Percentiles rank a stretch among this genome's conserved stretches.
These are phyloP conservation scores for Chelonoidis abingdonii DNA, from an alignment of 2,113 vertebrate genomes.

Conservation along the genomic window DNA sequence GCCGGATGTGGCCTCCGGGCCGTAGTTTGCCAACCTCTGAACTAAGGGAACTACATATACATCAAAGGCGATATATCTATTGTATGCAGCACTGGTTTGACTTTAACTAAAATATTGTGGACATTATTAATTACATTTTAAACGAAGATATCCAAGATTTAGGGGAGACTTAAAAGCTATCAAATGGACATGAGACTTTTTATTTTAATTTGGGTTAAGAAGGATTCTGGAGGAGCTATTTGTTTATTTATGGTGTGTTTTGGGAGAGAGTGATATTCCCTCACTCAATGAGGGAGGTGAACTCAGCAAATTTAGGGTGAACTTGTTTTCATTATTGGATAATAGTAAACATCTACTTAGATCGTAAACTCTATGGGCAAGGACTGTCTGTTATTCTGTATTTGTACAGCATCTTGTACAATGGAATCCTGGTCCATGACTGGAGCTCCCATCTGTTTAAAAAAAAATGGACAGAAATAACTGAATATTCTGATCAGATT, in stretches of 20 bases:
- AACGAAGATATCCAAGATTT: fast-evolving
- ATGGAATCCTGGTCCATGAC: not conserved
- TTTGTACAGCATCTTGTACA: not conserved
- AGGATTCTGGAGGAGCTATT: not conserved
- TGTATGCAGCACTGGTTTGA: not conserved
- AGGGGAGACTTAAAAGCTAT: fast-evolving
- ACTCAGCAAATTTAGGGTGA: not conserved
- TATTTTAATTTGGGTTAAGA: not conserved
- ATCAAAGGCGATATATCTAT: not conserved
- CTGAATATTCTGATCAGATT: not conserved
- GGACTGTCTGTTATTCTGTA: not conserved
- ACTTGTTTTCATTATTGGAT: fast-evolving
- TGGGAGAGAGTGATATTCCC: not conserved
- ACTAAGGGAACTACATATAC: not conserved
- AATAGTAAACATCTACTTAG: fast-evolving
- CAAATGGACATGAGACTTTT: not conserved
- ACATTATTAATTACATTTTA: not conserved
- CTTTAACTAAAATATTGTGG: not conserved
- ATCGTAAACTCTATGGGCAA: not conserved
- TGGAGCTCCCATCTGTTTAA: not conserved
- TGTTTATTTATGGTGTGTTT: not conserved
- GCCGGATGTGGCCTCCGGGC: too few relatives aligned
- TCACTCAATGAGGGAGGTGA: not conserved
- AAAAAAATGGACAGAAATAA: too few relatives aligned
- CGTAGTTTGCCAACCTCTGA: too few relatives aligned